Base-by-base conservation (phyloP, 1,140 invertebrate genomes). In the Sinella curviseta region DNA sequence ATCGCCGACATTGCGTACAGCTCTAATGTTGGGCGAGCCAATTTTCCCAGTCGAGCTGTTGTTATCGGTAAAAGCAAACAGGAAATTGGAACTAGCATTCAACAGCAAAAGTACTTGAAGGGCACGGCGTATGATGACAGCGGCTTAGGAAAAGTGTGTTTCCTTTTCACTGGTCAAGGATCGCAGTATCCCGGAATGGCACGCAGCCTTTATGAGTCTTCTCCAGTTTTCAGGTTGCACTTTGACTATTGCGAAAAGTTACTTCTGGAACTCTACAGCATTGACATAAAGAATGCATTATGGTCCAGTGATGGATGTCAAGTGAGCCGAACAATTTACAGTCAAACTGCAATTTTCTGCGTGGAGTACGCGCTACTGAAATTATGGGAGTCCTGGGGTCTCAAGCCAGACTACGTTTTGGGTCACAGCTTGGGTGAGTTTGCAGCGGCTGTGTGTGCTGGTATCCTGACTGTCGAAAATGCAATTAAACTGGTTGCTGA, bases 91-190 rank as follows among this genome's bases (percentile, higher is more conserved):
- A 31, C 3, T 4, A 36, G 24, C 26, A 33, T 31, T 36, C 4
- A 33, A 34, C 2, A 1, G 34, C 12, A 28, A 33, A 28, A 31
- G 8, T n/a, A 31, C 14, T 74, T 8, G 17, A 12, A 1, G 2
- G 31, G 26, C 26, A 16, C 4, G 30, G 31, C 70, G 65, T 67
- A 0, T 20, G 70, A 36, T 30, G 39, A 24, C 28, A 76, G 17
- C 77, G n/a, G n/a, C n/a, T n/a, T 73, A 34, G 35, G 33, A 0
- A 75, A 77, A 74, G 77, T 82, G 2, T 54, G 39, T 14, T 82
- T 82, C 31, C 65, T 82, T 0, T 82, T 82, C 35, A 82, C 78
- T 33, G 81, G 81, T 20, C 81, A 82, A 76, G 81, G 81, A 1
- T 80, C 76, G 1, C 81, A 82, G n/a, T 82, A 82, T 65, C 16